Evolutionary conservation across 2,113 vertebrate genomes (phyloP).

Genomic region (Ciconia stormi): DNA sequence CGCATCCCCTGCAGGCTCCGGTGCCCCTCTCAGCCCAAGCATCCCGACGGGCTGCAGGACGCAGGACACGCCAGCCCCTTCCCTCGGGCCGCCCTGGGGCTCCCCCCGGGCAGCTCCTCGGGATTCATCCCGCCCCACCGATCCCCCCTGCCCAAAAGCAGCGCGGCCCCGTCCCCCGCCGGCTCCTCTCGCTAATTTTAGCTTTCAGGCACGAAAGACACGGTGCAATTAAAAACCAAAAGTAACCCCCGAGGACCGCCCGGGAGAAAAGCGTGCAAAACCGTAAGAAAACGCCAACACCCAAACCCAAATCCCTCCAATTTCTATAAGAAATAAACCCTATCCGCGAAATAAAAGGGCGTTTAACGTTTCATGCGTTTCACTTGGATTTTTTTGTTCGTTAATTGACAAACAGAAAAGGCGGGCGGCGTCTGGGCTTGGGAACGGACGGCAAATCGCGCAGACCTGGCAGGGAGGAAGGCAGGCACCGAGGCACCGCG

Average conservation of each 20-base stretch:
- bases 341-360: not conserved
- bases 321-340: not conserved
- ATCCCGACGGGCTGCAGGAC: not conserved
- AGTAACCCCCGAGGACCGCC: not conserved
- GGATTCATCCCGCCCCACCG: not conserved
- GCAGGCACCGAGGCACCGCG: not conserved
- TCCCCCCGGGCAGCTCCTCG: not conserved
- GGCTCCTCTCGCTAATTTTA: not conserved
- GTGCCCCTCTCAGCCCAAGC: not conserved
- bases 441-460: fast-evolving
- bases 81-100: not conserved
- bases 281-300: not conserved
- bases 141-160: not conserved
- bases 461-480: not conserved
- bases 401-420: not conserved
- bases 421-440: not conserved
- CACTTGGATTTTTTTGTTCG: not conserved
- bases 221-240: not conserved
- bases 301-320: not conserved
- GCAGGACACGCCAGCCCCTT: not conserved
- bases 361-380: fast-evolving
- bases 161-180: too few relatives aligned
- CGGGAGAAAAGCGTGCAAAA: not conserved
- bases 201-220: not conserved
- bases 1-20: fast-evolving